Percentiles rank a stretch among this genome's conserved stretches.
These are phyloP conservation scores for Mythimna pallens DNA, from an alignment of 2,888 invertebrate genomes.

Conservation along the genomic window DNA sequence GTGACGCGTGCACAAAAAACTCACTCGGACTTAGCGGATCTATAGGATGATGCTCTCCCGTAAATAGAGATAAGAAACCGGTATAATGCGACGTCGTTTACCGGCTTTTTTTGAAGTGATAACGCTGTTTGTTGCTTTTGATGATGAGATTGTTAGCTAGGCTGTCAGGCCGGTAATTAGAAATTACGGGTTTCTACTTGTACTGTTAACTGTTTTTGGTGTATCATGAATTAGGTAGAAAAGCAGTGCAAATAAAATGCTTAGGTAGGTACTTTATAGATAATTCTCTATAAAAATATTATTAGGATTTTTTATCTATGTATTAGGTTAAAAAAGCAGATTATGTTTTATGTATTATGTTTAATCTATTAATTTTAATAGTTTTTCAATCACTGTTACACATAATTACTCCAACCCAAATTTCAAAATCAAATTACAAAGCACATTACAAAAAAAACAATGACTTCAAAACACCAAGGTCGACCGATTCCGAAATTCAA, in stretches of 20 bases:
- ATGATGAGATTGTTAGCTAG: constrained; percentile 49
- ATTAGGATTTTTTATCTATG: not conserved
- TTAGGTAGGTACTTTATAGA: too few relatives aligned
- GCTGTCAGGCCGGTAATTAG: constrained; percentile 30
- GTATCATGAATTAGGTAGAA: not conserved
- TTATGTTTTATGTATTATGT: not conserved
- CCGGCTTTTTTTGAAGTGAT: constrained; percentile 63
- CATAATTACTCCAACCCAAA: constrained; percentile 4
- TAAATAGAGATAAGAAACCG: constrained; percentile 79
- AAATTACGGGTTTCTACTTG: constrained; percentile 34
- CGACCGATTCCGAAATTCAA: constrained; percentile 85
- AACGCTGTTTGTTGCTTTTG: constrained; percentile 60
- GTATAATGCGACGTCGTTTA: constrained; percentile 66
- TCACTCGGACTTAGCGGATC: constrained; percentile 86
- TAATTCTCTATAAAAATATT: not conserved
- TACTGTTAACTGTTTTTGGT: not conserved
- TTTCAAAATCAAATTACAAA: constrained; percentile 50
- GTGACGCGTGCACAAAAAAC: constrained; percentile 89
- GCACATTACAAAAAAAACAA: constrained; percentile 32
- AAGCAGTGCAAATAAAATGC: not conserved
- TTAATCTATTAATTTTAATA: not conserved
- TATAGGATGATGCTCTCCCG: constrained; percentile 79
- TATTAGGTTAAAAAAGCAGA: not conserved
- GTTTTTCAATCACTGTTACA: constrained; percentile 5
- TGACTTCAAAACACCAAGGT: constrained; percentile 79